Evolutionary conservation across 2,888 invertebrate species (phyloP), one percentile per base, ranked within the genome.

Genomic region (Drosophila quinaria): DNA sequence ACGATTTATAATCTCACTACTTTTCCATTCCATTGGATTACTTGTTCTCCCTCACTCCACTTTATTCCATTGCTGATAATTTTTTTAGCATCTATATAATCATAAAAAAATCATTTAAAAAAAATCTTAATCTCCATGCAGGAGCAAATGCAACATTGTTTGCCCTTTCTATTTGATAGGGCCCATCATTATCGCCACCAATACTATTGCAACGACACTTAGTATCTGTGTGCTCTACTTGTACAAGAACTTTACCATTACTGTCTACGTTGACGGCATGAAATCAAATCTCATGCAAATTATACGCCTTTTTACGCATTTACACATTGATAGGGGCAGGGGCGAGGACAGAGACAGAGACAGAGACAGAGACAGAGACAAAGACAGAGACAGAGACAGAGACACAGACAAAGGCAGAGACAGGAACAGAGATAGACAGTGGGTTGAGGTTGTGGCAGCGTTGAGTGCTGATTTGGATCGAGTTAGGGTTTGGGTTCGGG

Each of bases 201-300:
- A 6, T 29, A 54, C 49, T 46, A 22, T 54, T 68, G 58, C 59
- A 56, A n/a, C 35, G 41, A 52, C 54, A 70, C 55, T 54, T 49
- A 31, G 41, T 52, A 55, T n/a, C 35, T 29, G 49, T 33, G 62
- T 37, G 19, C 19, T 41, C 39, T 17, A 17, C 41, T 62, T 44
- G 41, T 44, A 29, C 25, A 44, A 50, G 41, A 76, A 51, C 54
- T 64, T 64, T 69, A 29, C 35, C 54, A 50, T 60, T 47, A 46
- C 52, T 49, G 65, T 68, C 68, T 70, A 68, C 67, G 52, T 44
- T 54, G 67, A 67, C 44, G 73, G 78, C 70, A 70, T 78, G 72
- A 79, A 87, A 87, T 85, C 84, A 85, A 87, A 85, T 87, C 81
- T 74, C 72, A 81, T 85, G 88, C 85, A 85, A 85, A 85, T 85